Evolutionary conservation across 2,888 invertebrate genomes (phyloP).

Genomic region (Hoplodrina ambigua): DNA sequence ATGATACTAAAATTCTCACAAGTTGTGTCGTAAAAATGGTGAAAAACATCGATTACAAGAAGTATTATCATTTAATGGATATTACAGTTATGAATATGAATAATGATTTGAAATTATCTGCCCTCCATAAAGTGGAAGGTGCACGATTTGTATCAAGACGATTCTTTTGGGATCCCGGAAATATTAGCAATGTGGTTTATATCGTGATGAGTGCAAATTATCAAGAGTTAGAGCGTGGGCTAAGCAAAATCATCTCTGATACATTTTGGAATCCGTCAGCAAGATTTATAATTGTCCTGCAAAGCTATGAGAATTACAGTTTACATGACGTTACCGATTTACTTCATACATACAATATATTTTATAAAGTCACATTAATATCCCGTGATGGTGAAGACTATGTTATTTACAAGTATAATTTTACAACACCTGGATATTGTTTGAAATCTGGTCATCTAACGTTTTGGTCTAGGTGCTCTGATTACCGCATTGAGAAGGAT

Average conservation of each 20-base stretch:
- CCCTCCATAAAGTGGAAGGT: constrained; percentile 59
- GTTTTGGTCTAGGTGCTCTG: constrained; percentile 41
- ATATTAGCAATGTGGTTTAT: constrained; percentile 59
- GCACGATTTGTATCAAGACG: constrained; percentile 62
- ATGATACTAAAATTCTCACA: constrained; percentile 16
- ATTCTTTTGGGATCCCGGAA: constrained; percentile 53
- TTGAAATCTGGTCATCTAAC: constrained; percentile 50
- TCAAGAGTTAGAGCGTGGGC: constrained; percentile 58
- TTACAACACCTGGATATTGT: constrained; percentile 53
- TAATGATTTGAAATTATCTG: constrained; percentile 51
- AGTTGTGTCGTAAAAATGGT: constrained; percentile 58
- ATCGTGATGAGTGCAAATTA: constrained; percentile 60
- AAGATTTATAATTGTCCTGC: constrained; percentile 67
- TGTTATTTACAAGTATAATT: constrained; percentile 48
- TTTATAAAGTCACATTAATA: constrained; percentile 27
- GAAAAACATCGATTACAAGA: constrained; percentile 41
- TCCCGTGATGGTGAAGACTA: constrained; percentile 23
- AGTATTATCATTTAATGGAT: constrained; percentile 41
- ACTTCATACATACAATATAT: constrained; percentile 53
- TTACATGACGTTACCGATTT: constrained; percentile 55
- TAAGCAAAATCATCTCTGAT: constrained; percentile 59
- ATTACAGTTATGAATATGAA: constrained; percentile 65
- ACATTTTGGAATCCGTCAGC: constrained; percentile 70
- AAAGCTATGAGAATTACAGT: constrained; percentile 44
- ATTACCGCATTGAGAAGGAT: constrained; percentile 8